These are phyloP conservation scores for Drosophila lacertosa DNA, from an alignment of 1,140 invertebrate genomes.

Conservation along the genomic window DNA sequence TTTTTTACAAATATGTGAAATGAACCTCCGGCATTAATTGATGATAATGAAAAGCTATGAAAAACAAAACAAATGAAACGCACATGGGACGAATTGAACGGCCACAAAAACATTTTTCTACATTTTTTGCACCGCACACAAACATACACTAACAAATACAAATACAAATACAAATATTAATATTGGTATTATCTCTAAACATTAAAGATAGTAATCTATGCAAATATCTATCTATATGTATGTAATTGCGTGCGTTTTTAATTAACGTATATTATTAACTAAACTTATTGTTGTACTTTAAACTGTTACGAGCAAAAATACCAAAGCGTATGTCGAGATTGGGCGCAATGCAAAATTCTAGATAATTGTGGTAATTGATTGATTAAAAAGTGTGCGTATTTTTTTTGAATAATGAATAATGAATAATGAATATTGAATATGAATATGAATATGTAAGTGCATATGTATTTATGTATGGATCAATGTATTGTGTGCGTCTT, in stretches of 20 bases:
- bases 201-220: slow-evolving; percentile 10
- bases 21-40: slow-evolving; percentile 74
- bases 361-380: slow-evolving; percentile 72
- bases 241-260: slow-evolving; percentile 17
- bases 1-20: slow-evolving; percentile 76
- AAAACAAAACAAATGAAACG: slow-evolving; percentile 13
- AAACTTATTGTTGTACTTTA: slow-evolving; percentile 80
- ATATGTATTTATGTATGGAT: slow-evolving; percentile 20
- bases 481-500: slow-evolving; percentile 40
- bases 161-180: not conserved
- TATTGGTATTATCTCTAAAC: slow-evolving; percentile 25
- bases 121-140: slow-evolving; percentile 47
- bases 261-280: slow-evolving; percentile 53
- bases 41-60: slow-evolving; percentile 47
- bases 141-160: slow-evolving; percentile 8
- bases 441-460: slow-evolving; percentile 39
- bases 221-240: slow-evolving; percentile 10
- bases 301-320: slow-evolving; percentile 52
- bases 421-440: slow-evolving; percentile 10
- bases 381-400: slow-evolving; percentile 71
- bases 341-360: slow-evolving; percentile 58
- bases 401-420: slow-evolving; percentile 23
- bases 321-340: slow-evolving; percentile 29
- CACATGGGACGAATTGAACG: slow-evolving; percentile 34
- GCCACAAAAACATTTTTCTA: slow-evolving; percentile 45